Percentiles rank a stretch among this genome's conserved stretches.
Evolutionary conservation across 2,113 vertebrate genomes (phyloP).

Genomic region (Apus apus): DNA sequence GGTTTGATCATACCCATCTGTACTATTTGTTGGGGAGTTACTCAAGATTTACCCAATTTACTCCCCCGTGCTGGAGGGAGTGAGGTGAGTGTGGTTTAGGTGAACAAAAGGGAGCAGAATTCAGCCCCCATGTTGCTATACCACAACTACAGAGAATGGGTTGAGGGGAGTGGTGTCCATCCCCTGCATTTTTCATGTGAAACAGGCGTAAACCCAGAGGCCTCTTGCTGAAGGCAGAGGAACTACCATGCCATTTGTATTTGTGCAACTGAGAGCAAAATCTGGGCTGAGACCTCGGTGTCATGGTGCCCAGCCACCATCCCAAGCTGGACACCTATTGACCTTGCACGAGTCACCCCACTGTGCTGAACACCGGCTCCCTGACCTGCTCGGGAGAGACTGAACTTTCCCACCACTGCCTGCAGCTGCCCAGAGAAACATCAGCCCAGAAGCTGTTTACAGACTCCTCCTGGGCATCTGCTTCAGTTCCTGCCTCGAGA

Average conservation of each 20-base stretch:
- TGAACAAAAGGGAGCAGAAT: not conserved
- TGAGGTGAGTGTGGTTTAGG: not conserved
- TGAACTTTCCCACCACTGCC: not conserved
- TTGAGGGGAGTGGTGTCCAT: not conserved
- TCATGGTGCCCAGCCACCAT: not conserved
- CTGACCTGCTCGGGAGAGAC: not conserved
- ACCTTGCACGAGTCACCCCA: accelerated
- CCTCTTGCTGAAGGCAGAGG: not conserved
- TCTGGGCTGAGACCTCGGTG: not conserved
- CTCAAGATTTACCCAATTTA: not conserved
- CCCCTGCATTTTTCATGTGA: not conserved
- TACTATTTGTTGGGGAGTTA: not conserved
- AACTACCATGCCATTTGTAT: not conserved
- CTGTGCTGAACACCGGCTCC: accelerated
- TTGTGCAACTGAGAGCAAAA: not conserved
- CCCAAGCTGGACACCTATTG: not conserved
- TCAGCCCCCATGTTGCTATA: accelerated
- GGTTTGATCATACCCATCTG: not conserved
- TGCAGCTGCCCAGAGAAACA: not conserved
- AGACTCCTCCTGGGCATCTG: not conserved
- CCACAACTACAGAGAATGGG: not conserved
- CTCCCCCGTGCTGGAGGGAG: not conserved
- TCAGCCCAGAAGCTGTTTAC: not conserved
- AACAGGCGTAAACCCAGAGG: not conserved
- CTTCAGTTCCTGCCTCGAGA: not conserved